Conservation (phyloP, 2,113 vertebrate species). For the Spea bombifrons region DNA sequence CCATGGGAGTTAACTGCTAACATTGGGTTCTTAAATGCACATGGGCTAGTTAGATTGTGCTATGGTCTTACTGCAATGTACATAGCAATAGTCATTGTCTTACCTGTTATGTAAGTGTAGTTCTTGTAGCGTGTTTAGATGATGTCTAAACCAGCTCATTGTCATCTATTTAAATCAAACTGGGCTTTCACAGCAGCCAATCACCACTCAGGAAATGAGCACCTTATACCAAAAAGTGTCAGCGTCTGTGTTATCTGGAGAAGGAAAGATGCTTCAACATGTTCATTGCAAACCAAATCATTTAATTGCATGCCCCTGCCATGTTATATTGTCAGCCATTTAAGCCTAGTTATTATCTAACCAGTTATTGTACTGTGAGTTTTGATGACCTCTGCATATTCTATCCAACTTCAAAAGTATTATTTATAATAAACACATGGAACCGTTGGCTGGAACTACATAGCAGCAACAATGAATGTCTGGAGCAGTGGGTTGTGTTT, state of each 20-base stretch:
- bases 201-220: slow-evolving; percentile 52
- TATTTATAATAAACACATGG: too few species aligned
- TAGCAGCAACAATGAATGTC: too few species aligned
- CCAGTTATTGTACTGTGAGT: not conserved
- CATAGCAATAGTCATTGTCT: slow-evolving; percentile 9
- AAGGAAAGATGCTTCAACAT: slow-evolving; percentile 51
- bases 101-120: slow-evolving; percentile 52
- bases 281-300: not conserved
- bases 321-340: slow-evolving; percentile 1
- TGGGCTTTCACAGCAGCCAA: slow-evolving; percentile 50
- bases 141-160: slow-evolving; percentile 34
- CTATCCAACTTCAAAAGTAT: not conserved
- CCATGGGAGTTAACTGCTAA: too few species aligned
- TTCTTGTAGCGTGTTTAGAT: slow-evolving; percentile 25
- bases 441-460: too few species aligned
- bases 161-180: slow-evolving; percentile 56
- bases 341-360: slow-evolving; percentile 21
- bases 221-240: slow-evolving; percentile 53
- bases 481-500: too few species aligned
- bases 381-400: not conserved
- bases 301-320: not conserved
- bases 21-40: too few species aligned
- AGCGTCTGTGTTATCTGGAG: slow-evolving; percentile 50
- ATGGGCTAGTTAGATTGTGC: too few species aligned
- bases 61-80: too few species aligned